Conservation (phyloP, 2,888 invertebrate species). For the Eupithecia exiguata region DNA sequence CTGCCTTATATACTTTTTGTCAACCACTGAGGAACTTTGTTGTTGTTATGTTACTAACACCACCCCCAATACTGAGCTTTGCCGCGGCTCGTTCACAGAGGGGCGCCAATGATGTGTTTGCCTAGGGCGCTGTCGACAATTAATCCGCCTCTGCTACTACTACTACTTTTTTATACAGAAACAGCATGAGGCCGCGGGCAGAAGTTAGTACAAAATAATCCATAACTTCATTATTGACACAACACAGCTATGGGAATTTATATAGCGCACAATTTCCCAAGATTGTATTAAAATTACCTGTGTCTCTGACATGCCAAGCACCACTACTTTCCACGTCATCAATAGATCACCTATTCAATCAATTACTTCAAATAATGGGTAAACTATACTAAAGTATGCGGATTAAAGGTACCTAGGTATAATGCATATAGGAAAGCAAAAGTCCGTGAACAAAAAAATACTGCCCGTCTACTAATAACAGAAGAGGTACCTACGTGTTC, state of each 20-base stretch:
- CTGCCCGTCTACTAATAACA: too few relatives aligned
- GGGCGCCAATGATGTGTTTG: too few relatives aligned
- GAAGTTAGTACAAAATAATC: neutral
- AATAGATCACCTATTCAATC: neutral
- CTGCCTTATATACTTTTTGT: too few relatives aligned
- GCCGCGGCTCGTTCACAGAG: too few relatives aligned
- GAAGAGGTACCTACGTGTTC: neutral
- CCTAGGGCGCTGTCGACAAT: too few relatives aligned
- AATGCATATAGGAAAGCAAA: neutral
- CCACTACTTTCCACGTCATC: neutral
- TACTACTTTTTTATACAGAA: neutral
- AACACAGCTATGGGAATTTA: neutral
- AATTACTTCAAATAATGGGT: neutral
- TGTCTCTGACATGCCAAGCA: neutral
- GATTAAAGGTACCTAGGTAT: neutral
- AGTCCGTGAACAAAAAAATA: neutral
- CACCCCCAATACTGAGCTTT: too few relatives aligned
- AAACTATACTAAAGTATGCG: neutral
- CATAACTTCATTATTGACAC: neutral
- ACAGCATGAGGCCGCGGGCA: neutral
- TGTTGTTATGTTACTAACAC: too few relatives aligned
- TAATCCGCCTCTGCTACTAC: too few relatives aligned
- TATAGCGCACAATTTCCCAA: neutral
- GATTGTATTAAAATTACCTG: neutral
- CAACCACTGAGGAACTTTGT: too few relatives aligned